Percentiles rank a stretch among this genome's conserved stretches.
Conservation (phyloP, 2,888 invertebrate genomes). For the Acrobasis suavella region DNA sequence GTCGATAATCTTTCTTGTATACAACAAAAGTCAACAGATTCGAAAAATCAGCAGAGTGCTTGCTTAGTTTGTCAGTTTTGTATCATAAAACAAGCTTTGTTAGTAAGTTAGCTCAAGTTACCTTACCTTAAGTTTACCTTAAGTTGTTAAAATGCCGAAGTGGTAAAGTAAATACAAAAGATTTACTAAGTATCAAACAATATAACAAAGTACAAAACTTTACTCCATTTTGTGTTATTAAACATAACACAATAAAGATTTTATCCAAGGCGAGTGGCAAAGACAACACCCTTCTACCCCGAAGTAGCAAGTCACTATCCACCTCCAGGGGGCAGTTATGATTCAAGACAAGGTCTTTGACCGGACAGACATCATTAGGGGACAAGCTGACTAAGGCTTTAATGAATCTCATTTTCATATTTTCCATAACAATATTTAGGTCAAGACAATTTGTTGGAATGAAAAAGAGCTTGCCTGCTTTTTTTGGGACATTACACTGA, state of each 20-base stretch:
- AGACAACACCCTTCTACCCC: slow-evolving; percentile 14
- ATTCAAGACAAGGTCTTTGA: slow-evolving; percentile 19
- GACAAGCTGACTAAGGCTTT: slow-evolving; percentile 51
- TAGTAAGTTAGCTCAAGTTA: too few relatives aligned
- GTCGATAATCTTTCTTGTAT: too few relatives aligned
- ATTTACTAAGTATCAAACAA: background rate
- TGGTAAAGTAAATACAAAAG: too few relatives aligned
- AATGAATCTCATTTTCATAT: slow-evolving; percentile 61
- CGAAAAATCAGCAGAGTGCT: too few relatives aligned
- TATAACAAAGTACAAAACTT: background rate
- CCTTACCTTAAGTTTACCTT: too few relatives aligned
- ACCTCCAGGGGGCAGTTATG: slow-evolving; percentile 13
- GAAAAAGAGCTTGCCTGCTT: too few relatives aligned
- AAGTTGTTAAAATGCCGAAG: too few relatives aligned
- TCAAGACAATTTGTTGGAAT: slow-evolving; percentile 1
- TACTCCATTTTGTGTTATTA: slow-evolving; percentile 1
- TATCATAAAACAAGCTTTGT: too few relatives aligned
- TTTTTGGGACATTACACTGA: too few relatives aligned
- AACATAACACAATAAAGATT: slow-evolving; percentile 15
- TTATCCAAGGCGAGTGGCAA: slow-evolving; percentile 2
- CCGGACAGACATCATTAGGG: slow-evolving; percentile 40
- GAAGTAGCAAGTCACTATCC: slow-evolving; percentile 17
- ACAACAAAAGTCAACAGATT: too few relatives aligned
- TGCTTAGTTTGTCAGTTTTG: too few relatives aligned
- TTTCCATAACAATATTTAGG: slow-evolving; percentile 50